These are phyloP conservation scores for Hybos culiciformis DNA, from an alignment of 2,888 invertebrate genomes.

Conservation along the genomic window DNA sequence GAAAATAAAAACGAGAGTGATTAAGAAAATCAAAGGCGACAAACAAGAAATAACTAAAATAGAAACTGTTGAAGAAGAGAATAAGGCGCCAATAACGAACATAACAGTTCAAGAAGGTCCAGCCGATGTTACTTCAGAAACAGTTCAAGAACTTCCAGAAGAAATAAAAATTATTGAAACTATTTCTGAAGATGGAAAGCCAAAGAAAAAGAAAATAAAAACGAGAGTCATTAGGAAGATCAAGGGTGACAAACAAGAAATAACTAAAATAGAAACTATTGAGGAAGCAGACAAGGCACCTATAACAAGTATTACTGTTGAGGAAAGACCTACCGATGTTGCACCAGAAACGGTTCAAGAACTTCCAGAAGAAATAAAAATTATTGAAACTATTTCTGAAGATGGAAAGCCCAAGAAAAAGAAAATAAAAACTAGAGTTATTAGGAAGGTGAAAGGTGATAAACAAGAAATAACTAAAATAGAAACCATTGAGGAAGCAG, in stretches of 20 bases:
- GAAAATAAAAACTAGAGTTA: slow-evolving; percentile 22
- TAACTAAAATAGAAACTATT: slow-evolving; percentile 29
- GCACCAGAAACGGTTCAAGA: slow-evolving; percentile 21
- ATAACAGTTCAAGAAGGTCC: slow-evolving; percentile 15
- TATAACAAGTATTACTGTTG: slow-evolving; percentile 24
- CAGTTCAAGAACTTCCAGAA: slow-evolving; percentile 13
- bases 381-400: slow-evolving; percentile 21
- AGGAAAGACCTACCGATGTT: slow-evolving; percentile 14
- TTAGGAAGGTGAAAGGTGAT: slow-evolving; percentile 13
- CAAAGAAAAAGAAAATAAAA: slow-evolving; percentile 23
- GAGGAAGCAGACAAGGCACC: slow-evolving; percentile 30
- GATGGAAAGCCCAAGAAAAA: slow-evolving; percentile 17
- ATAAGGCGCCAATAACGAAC: slow-evolving; percentile 27
- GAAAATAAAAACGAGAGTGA: slow-evolving; percentile 7
- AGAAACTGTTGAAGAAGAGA: slow-evolving; percentile 27
- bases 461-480: slow-evolving; percentile 31
- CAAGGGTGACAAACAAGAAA: slow-evolving; percentile 21
- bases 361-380: slow-evolving; percentile 27
- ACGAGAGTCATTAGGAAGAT: slow-evolving; percentile 28
- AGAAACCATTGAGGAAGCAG: slow-evolving; percentile 28
- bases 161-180: slow-evolving; percentile 23
- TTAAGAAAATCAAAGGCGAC: slow-evolving; percentile 20
- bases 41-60: slow-evolving; percentile 28
- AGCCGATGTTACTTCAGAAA: slow-evolving; percentile 11
- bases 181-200: slow-evolving; percentile 14